Evolutionary conservation across 2,888 invertebrate species (phyloP), one percentile per base, ranked within the genome.

Genomic region (Ennomos erosarius): DNA sequence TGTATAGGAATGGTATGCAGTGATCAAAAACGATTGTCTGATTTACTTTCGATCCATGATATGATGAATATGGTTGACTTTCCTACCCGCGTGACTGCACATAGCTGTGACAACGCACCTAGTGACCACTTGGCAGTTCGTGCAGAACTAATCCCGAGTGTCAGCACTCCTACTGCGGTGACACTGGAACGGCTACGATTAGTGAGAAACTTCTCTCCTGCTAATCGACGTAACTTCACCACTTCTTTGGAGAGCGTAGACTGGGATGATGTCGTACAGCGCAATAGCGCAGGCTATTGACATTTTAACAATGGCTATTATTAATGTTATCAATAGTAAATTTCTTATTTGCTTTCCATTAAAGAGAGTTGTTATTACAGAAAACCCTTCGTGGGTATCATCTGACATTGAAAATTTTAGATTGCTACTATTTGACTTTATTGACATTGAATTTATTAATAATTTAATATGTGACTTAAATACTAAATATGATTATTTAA

Each of bases 61-160:
- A 46, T 46, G 45, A 5, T 33, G 3, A 46, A 46, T 11, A 33
- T 10, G 8, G 45, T 46, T 10, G 34, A 46, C 10, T 46, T 46
- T 36, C 47, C 47, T 3, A 47, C 47, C 8, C 35, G 47, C 6
- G 12, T 47, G 9, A 47, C 47, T 4, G 4, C 35, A 9, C 9
- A 38, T 4, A 38, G 10, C 9, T 38, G 4, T 38, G n/a, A 38
- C 38, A 5, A 9, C 38, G 8, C 38, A 38, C 38, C 38, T 38
- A 38, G 38, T 35, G 35, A 35, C 35, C 35, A 35, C 35, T 9
- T 35, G 9, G 35, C 35, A 9, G 9, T 35, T 9, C 38, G 38
- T 4, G 38, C 10, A 5, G 38, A 38, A n/a, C n/a, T n/a, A n/a
- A n/a, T n/a, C n/a, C n/a, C n/a, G 38, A 38, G 8, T n/a, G n/a